A percentile compares a stretch with the other conserved stretches of the same genome.
Evolutionary conservation across 2,113 vertebrate species (phyloP).

Genomic region (Varanus komodoensis): DNA sequence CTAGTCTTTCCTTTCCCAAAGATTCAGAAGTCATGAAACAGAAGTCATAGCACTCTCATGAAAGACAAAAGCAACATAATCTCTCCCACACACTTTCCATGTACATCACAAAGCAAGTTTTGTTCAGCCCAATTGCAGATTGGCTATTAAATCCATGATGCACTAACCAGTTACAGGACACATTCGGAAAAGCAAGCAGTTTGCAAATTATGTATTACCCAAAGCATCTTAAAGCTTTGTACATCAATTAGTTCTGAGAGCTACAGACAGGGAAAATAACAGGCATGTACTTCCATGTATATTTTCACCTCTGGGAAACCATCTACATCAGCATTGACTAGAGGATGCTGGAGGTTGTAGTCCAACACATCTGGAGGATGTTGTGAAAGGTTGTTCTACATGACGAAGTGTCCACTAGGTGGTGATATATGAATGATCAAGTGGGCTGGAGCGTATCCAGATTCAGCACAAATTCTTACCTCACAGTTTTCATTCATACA

Average conservation of each 20-base stretch:
- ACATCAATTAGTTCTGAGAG: background rate
- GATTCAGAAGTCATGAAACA: background rate
- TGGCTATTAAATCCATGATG: background rate
- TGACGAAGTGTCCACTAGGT: constrained; percentile 25
- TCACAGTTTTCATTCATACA: background rate
- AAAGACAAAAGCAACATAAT: background rate
- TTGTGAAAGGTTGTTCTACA: background rate
- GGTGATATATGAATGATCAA: constrained; percentile 33
- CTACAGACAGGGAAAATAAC: background rate
- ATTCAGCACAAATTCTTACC: background rate
- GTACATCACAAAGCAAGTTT: background rate
- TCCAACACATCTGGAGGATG: no score
- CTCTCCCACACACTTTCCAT: background rate
- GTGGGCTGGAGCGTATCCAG: background rate
- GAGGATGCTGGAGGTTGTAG: no score
- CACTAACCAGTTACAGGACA: background rate
- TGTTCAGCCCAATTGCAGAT: background rate
- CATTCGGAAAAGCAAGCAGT: background rate
- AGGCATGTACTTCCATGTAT: background rate
- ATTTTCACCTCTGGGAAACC: background rate
- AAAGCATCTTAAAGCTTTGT: background rate
- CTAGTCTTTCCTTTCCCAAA: background rate
- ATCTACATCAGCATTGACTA: background rate
- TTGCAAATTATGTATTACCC: background rate
- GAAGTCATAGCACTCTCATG: no score